Percentiles rank a stretch among this genome's conserved stretches.
These are phyloP conservation scores for Toxotes jaculatrix DNA, from an alignment of 2,113 vertebrate species.

Conservation along the genomic window DNA sequence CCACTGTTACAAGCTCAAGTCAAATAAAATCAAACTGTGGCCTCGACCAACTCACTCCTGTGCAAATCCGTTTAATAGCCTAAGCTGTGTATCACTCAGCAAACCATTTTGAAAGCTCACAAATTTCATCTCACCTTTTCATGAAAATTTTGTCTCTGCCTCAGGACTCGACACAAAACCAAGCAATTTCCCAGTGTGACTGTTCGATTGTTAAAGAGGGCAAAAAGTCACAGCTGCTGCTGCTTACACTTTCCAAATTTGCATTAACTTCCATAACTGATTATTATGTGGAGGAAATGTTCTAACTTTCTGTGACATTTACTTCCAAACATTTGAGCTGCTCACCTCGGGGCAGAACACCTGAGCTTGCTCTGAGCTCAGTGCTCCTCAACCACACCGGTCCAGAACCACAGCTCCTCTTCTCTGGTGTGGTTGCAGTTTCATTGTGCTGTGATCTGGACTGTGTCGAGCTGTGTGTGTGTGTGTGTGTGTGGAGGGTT, in stretches of 20 bases:
- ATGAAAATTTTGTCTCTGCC: background rate
- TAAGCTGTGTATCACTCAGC: background rate
- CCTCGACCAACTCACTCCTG: background rate
- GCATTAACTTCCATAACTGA: conserved; percentile 34
- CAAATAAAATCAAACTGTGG: conserved; percentile 12
- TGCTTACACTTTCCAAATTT: conserved; percentile 47
- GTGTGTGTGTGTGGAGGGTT: conserved; percentile 31
- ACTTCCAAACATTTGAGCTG: conserved; percentile 34
- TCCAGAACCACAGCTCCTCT: conserved; percentile 23
- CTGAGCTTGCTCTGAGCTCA: conserved; percentile 49
- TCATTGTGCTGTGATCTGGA: conserved; percentile 47
- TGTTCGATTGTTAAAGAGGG: conserved; percentile 17
- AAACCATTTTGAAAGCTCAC: conserved; percentile 35
- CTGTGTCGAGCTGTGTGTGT: conserved; percentile 44
- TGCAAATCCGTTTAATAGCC: conserved; percentile 16
- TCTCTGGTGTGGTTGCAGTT: conserved; percentile 34
- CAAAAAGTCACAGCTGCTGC: conserved; percentile 61
- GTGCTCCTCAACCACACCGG: background rate
- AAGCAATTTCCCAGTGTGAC: background rate
- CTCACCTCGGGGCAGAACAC: conserved; percentile 50
- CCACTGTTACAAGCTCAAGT: conserved; percentile 9
- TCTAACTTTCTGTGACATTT: conserved; percentile 47
- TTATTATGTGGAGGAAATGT: conserved; percentile 42
- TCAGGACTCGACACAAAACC: conserved; percentile 27
- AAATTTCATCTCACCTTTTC: background rate